Evolutionary conservation across 2,888 invertebrate genomes (phyloP).

Genomic region (Melinaea marsaeus): DNA sequence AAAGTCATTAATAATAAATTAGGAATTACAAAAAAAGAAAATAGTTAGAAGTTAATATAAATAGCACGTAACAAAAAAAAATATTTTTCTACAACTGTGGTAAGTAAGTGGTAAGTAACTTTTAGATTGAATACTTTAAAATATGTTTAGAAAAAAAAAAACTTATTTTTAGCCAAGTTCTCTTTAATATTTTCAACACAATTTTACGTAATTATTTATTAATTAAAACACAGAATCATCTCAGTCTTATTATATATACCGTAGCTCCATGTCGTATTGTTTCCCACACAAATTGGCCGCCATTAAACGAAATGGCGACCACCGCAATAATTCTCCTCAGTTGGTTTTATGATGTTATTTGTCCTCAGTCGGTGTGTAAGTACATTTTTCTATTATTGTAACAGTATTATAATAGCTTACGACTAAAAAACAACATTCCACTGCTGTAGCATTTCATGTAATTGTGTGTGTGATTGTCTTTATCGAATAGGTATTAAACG

Average conservation of each 20-base stretch:
- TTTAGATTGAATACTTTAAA: neutral
- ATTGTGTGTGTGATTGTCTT: slow-evolving; percentile 6
- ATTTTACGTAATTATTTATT: neutral
- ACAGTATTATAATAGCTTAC: slow-evolving; percentile 29
- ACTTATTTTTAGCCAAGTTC: too few relatives aligned
- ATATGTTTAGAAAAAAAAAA: neutral
- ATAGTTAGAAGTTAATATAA: too few relatives aligned
- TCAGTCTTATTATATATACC: slow-evolving; percentile 54
- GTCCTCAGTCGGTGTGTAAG: slow-evolving; percentile 26
- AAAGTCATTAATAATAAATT: too few relatives aligned
- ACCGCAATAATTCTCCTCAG: slow-evolving; percentile 48
- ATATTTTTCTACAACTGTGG: too few relatives aligned
- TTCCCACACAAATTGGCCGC: slow-evolving; percentile 64
- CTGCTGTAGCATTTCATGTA: slow-evolving; percentile 19
- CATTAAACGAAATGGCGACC: slow-evolving; percentile 60
- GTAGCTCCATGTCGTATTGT: slow-evolving; percentile 65
- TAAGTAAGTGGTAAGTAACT: too few relatives aligned
- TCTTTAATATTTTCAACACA: too few relatives aligned
- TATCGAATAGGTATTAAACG: neutral
- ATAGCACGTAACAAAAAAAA: too few relatives aligned
- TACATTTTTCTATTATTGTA: slow-evolving; percentile 32
- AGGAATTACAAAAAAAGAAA: too few relatives aligned
- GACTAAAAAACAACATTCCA: slow-evolving; percentile 27
- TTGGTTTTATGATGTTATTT: slow-evolving; percentile 36
- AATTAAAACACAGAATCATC: slow-evolving; percentile 20